phyloP scores from a whole-genome alignment of 37 sponge, comb jelly and placozoan species.

The Cladorhizidae sp. region DNA sequence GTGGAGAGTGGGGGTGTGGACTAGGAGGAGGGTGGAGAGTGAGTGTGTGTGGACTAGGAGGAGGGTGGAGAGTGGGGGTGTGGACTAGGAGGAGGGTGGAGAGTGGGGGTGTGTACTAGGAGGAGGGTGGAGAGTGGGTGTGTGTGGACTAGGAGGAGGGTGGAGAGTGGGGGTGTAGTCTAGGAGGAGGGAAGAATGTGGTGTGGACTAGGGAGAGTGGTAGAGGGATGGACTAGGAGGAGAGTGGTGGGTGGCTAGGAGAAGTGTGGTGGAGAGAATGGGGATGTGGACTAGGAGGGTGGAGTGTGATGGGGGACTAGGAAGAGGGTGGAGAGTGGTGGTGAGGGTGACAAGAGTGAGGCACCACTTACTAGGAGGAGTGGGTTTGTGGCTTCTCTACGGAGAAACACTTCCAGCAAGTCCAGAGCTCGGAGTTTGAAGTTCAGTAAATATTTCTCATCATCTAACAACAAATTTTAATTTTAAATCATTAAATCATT shows the following conservation, averaged over 20 bases:
- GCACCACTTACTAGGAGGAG: conserved; percentile 40
- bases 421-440: conserved; percentile 66
- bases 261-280: not conserved
- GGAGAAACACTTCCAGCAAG: conserved; percentile 43
- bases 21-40: too few relatives aligned
- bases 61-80: too few relatives aligned
- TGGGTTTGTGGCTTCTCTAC: conserved; percentile 38
- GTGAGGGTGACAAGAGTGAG: not conserved
- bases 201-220: not conserved
- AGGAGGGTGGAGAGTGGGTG: too few relatives aligned
- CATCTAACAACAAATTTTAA: conserved; percentile 26
- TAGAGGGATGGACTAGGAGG: not conserved
- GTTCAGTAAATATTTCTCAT: conserved; percentile 31
- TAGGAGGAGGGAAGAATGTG: not conserved
- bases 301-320: not conserved
- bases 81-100: too few relatives aligned
- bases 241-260: not conserved
- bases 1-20: too few relatives aligned
- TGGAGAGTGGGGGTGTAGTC: not conserved
- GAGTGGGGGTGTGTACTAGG: too few relatives aligned
- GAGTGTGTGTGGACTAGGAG: too few relatives aligned
- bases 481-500: not conserved
- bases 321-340: not conserved
- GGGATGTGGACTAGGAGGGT: too few relatives aligned
- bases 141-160: too few relatives aligned